phyloP scores from a whole-genome alignment of 1,140 invertebrate genomes.

The Drosophila bocqueti region DNA sequence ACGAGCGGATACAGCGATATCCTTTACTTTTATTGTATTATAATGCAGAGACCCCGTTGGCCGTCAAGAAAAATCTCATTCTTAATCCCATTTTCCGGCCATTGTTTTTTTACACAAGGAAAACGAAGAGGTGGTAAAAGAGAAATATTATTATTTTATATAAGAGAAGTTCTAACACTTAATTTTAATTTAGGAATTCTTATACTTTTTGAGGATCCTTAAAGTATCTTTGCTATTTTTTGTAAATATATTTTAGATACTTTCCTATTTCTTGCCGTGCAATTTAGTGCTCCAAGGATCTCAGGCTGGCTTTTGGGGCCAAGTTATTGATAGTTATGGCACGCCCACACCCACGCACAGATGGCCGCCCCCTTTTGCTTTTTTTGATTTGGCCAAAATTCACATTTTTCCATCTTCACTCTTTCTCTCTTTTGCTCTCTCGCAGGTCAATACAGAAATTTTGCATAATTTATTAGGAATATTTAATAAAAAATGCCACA shows the following conservation, averaged over 20 bases:
- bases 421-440: constrained; percentile 32
- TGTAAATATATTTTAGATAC: too few relatives aligned
- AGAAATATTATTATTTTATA: background rate
- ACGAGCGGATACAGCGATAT: constrained; percentile 59
- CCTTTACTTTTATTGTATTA: constrained; percentile 75
- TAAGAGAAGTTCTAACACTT: background rate
- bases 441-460: constrained; percentile 70
- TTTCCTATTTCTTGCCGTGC: background rate
- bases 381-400: constrained; percentile 61
- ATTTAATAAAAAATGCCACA: constrained; percentile 82
- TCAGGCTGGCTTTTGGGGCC: constrained; percentile 50
- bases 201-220: background rate
- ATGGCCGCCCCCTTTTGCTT: constrained; percentile 37
- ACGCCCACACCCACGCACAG: constrained; percentile 60
- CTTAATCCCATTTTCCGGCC: constrained; percentile 32
- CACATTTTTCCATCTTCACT: constrained; percentile 16
- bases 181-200: background rate
- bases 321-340: constrained; percentile 79
- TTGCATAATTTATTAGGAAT: constrained; percentile 82
- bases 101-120: constrained; percentile 20
- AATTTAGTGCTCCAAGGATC: constrained; percentile 10
- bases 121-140: too few relatives aligned
- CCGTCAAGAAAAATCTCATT: constrained; percentile 30
- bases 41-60: constrained; percentile 33
- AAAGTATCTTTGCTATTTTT: background rate